Conservation (phyloP, 2,888 invertebrate genomes). For the Merodon equestris region DNA sequence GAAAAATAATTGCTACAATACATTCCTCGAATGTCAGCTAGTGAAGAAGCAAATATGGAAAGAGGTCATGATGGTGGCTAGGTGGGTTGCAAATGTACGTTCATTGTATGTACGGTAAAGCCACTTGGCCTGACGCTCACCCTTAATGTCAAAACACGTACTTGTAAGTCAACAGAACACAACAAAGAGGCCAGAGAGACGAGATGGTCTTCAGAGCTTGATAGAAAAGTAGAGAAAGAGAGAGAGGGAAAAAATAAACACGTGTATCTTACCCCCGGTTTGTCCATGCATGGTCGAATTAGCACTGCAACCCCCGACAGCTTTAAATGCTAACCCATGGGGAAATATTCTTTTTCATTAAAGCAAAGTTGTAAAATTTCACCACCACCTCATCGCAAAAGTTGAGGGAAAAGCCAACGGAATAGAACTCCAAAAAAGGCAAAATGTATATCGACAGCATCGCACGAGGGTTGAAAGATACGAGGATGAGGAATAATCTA, state of each 20-base stretch:
- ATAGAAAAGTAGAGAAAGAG: too few species aligned
- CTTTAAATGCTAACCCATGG: neutral
- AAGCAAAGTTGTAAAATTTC: constrained; percentile 42
- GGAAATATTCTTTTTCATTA: constrained; percentile 50
- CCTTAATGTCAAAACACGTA: constrained; percentile 66
- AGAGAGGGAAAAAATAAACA: too few species aligned
- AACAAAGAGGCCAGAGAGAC: constrained; percentile 33
- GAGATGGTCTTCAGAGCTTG: too few species aligned
- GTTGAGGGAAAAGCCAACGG: neutral
- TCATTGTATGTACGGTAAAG: neutral
- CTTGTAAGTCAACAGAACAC: constrained; percentile 61
- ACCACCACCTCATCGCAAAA: constrained; percentile 4
- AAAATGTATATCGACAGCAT: constrained; percentile 44
- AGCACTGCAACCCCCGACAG: neutral
- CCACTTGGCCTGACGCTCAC: neutral
- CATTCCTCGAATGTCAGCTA: too few species aligned
- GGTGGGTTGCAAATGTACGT: too few species aligned
- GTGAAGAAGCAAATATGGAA: too few species aligned
- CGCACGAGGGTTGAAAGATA: neutral
- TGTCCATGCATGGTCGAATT: too few species aligned
- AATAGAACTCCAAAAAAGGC: constrained; percentile 3
- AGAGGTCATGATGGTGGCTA: too few species aligned
- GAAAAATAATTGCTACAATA: too few species aligned
- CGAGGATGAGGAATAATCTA: constrained; percentile 16
- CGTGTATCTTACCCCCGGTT: too few species aligned